Percentiles rank a stretch among this genome's conserved stretches.
These are phyloP conservation scores for Papilio helenus DNA, from an alignment of 1,140 invertebrate genomes.

Conservation along the genomic window DNA sequence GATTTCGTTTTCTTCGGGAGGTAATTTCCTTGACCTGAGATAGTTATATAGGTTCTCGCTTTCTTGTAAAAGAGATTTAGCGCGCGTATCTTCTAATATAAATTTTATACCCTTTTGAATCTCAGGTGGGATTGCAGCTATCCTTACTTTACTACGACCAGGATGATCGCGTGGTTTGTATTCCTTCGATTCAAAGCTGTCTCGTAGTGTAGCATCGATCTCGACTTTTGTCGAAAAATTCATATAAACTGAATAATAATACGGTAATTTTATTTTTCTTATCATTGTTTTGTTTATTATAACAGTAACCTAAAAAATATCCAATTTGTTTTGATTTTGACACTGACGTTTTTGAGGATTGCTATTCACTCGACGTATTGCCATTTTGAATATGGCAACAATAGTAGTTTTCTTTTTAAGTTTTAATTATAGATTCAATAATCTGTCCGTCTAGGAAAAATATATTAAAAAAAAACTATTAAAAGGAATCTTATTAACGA, in stretches of 20 bases:
- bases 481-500: no score
- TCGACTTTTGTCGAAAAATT: conserved; percentile 78
- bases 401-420: no score
- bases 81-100: conserved; percentile 83
- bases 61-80: conserved; percentile 82
- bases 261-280: conserved; percentile 59
- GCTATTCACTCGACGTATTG: not conserved
- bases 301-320: conserved; percentile 54
- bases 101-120: conserved; percentile 83
- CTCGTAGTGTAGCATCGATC: conserved; percentile 79
- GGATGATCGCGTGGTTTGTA: conserved; percentile 88
- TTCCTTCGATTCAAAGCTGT: conserved; percentile 83
- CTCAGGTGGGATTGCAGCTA: conserved; percentile 83
- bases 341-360: not conserved
- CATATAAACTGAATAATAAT: conserved; percentile 48
- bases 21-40: conserved; percentile 84
- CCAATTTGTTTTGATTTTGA: conserved; percentile 21
- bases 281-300: conserved; percentile 58
- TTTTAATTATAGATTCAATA: no score
- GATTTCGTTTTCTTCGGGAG: conserved; percentile 84
- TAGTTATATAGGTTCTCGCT: conserved; percentile 84
- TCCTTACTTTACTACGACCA: conserved; percentile 83
- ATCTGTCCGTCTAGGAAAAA: no score
- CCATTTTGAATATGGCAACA: no score
- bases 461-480: no score